Percentiles rank a stretch among this genome's conserved stretches.
Evolutionary conservation across 2,797 vertebrate genomes (phyloP).

Genomic region (Lagorchestes hirsutus): DNA sequence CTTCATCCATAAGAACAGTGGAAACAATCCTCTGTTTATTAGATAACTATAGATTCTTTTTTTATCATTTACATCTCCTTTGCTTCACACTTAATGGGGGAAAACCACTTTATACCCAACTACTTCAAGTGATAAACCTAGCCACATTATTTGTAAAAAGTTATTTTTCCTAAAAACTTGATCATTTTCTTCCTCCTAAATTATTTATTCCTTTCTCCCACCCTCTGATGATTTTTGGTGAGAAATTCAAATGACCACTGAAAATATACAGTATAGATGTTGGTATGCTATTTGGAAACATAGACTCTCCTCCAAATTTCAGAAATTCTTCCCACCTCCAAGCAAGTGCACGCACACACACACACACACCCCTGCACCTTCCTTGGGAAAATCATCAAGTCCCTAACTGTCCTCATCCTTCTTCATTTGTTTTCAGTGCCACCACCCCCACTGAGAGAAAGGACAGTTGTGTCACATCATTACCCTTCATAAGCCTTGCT

Average conservation of each 20-base stretch:
- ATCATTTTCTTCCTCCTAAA: conserved; percentile 25
- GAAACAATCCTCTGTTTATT: conserved; percentile 54
- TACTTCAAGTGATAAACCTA: conserved; percentile 33
- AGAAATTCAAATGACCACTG: conserved; percentile 42
- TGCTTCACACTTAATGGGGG: conserved; percentile 59
- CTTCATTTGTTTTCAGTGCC: neutral
- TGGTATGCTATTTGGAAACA: neutral
- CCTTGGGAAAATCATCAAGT: neutral
- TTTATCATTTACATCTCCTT: conserved; percentile 22
- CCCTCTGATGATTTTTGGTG: conserved; percentile 31
- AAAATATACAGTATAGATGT: neutral
- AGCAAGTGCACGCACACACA: neutral
- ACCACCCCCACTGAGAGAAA: rapidly evolving
- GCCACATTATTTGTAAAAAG: conserved; percentile 55
- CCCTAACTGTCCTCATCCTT: neutral
- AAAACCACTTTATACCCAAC: conserved; percentile 40
- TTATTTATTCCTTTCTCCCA: conserved; percentile 1
- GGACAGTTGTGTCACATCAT: neutral
- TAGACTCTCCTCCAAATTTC: neutral
- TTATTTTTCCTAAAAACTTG: conserved; percentile 56
- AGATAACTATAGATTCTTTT: conserved; percentile 66
- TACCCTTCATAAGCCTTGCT: rapidly evolving
- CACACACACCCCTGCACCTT: neutral
- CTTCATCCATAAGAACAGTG: neutral
- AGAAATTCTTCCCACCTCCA: neutral